Base-by-base conservation (phyloP, 2,113 vertebrate genomes). In the Pagrus major region DNA sequence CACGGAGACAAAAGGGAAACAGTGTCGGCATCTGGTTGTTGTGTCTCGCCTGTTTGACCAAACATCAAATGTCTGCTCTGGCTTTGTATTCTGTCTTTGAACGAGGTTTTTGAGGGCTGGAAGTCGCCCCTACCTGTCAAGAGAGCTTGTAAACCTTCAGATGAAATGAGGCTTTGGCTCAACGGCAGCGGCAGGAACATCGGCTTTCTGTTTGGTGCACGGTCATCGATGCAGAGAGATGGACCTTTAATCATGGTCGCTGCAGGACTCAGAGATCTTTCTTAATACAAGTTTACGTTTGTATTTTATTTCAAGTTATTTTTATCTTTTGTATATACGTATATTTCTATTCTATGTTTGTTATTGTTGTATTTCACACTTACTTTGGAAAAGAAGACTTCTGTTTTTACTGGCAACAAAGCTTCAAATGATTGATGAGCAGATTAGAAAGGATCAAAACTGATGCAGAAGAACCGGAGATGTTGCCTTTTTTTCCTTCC, bases 11-110 rank as follows among this genome's bases (percentile, higher is more conserved):
- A 77, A 83, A 65, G 77, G 56, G 68, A 68, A 76, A 64, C 55
- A 2, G 55, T 68, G 55, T 73, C 20, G 6, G 70, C 75, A 73
- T 86, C 66, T 68, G 64, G 69, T 75, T 88, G 85, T 89, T 90
- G 80, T 75, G 88, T 86, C 86, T 91, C 49, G 31, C 25, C 54
- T 41, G 63, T 81, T 59, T 71, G 61, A 83, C 51, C 47, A 58
- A 74, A 81, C 77, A 68, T 33, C 39, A 83, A 66, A 89, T 69
- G 76, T 83, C 76, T 78, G 61, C 58, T 68, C 39, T 71, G 77
- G 74, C 65, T 87, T 78, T 54, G 58, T 71, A 14, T 11, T 70
- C 73, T 55, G 21, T 18, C 64, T 71, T 77, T 77, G 49, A 89
- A 56, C 35, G 52, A 64, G 29, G n/a, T n/a, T 69, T 81, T 84